A percentile compares a stretch with the other conserved stretches of the same genome.
Evolutionary conservation across 2,113 vertebrate species (phyloP).

Genomic region (Corythoichthys intestinalis): DNA sequence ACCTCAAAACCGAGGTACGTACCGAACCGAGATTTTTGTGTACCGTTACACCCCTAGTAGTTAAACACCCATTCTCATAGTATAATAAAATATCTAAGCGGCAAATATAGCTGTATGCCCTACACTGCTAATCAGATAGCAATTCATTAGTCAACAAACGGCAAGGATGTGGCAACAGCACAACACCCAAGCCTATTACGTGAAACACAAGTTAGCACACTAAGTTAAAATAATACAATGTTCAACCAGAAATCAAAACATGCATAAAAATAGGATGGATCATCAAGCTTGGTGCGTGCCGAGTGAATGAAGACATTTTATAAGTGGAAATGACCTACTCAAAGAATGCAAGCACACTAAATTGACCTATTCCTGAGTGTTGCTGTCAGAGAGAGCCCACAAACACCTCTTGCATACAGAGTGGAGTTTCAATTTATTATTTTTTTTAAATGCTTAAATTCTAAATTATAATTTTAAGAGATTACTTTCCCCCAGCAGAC

Average conservation of each 20-base stretch:
- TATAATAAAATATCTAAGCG: neutral
- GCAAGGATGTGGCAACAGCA: conserved; percentile 11
- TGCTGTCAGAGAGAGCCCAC: conserved; percentile 37
- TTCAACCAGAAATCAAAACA: conserved; percentile 57
- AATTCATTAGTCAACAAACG: conserved; percentile 39
- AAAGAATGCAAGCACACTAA: conserved; percentile 58
- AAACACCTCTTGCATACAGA: conserved; percentile 26
- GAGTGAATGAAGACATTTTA: conserved; percentile 50
- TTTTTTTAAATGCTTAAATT: conserved; percentile 24
- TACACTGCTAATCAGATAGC: conserved; percentile 46
- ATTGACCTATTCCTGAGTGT: conserved; percentile 66
- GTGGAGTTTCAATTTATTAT: conserved; percentile 53
- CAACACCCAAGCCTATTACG: conserved; percentile 15
- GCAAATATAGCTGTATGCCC: neutral
- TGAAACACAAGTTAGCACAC: conserved; percentile 5
- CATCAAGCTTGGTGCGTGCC: conserved; percentile 29
- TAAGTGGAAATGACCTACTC: conserved; percentile 25
- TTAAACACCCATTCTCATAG: no score
- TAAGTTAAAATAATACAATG: conserved; percentile 30
- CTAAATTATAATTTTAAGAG: conserved; percentile 55
- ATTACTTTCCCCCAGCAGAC: conserved; percentile 65
- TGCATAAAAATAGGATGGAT: conserved; percentile 47
- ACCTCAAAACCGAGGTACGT: no score
- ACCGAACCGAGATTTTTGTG: no score
- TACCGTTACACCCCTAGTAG: no score